Percentiles rank a stretch among this genome's conserved stretches.
These are phyloP conservation scores for Ischnura elegans DNA, from an alignment of 2,888 invertebrate genomes.

Conservation along the genomic window DNA sequence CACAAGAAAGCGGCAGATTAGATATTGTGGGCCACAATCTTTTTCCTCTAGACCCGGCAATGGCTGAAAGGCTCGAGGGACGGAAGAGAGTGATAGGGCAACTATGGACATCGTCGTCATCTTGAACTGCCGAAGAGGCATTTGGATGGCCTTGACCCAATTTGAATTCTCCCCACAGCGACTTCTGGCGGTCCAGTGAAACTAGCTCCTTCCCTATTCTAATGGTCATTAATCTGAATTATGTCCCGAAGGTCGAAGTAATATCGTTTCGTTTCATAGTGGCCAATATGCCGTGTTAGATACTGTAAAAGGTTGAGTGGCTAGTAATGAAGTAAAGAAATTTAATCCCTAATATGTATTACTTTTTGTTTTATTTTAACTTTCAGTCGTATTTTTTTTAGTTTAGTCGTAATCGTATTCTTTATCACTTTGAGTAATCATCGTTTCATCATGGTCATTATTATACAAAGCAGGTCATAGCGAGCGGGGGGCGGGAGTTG, in stretches of 20 bases:
- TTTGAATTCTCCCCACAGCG: not conserved
- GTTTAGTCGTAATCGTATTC: too few relatives aligned
- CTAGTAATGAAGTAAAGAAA: too few relatives aligned
- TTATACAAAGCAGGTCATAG: too few relatives aligned
- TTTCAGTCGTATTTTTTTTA: too few relatives aligned
- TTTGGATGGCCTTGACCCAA: slow-evolving; percentile 11
- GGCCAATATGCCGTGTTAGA: not conserved
- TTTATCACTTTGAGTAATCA: too few relatives aligned
- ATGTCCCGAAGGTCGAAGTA: not conserved
- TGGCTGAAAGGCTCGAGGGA: not conserved
- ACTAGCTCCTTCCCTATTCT: slow-evolving; percentile 28
- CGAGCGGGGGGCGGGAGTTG: too few relatives aligned
- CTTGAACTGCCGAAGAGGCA: not conserved
- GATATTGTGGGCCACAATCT: not conserved
- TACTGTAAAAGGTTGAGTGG: too few relatives aligned
- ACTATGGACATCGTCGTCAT: not conserved
- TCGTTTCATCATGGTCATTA: too few relatives aligned
- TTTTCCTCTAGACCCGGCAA: not conserved
- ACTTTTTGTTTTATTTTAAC: too few relatives aligned
- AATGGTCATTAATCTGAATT: not conserved
- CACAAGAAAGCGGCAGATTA: not conserved
- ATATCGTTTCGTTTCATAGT: not conserved
- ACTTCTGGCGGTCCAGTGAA: not conserved
- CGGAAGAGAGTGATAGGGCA: not conserved
- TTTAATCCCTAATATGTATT: too few relatives aligned